Base-by-base conservation (phyloP, 1,140 invertebrate genomes). In the Calosoma granatense region DNA sequence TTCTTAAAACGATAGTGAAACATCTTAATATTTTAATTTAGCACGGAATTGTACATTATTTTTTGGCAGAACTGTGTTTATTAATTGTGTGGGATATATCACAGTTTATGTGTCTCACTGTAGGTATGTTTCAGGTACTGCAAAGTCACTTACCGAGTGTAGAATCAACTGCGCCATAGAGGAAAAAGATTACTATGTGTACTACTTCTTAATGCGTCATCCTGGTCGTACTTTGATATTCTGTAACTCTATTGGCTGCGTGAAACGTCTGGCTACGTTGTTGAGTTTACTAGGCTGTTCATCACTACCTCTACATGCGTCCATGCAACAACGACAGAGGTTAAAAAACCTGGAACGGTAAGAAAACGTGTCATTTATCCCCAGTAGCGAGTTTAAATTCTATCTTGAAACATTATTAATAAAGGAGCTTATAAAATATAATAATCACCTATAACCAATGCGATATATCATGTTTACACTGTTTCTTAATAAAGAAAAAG, bases 161-260 rank as follows among this genome's bases (percentile, higher is more conserved):
- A 79, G 85, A 58, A 88, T 96, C 55, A 76, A 79, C 0, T 89
- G 85, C 66, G 78, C 80, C 0, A 74, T 89, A 21, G 83, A 90
- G 26, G 83, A 94, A 56, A 94, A 94, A 77, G 96, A 99, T 74
- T 83, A 86, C 47, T 93, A 96, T 71, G 72, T 98, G 0, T 97
- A 96, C 71, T 98, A 98, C 67, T 91, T 98, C 62, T 67, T 97
- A 14, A 80, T 85, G 60, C 78, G 81, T 52, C 86, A 97, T 74
- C 81, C 82, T 0, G 96, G 94, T 0, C 75, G 93, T 57, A 97
- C 93, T 1, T 80, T 99, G 22, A 84, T 99, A n/a, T 99, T 98
- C 76, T 94, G 91, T 65, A 98, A 98, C 74, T 96, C 92, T 54
- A 97, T 98, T 58, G 90, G 92, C 56, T 94, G 92, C 73, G 90